Evolutionary conservation across 1,140 invertebrate genomes (phyloP).

Genomic region (Parapsyche elsis): DNA sequence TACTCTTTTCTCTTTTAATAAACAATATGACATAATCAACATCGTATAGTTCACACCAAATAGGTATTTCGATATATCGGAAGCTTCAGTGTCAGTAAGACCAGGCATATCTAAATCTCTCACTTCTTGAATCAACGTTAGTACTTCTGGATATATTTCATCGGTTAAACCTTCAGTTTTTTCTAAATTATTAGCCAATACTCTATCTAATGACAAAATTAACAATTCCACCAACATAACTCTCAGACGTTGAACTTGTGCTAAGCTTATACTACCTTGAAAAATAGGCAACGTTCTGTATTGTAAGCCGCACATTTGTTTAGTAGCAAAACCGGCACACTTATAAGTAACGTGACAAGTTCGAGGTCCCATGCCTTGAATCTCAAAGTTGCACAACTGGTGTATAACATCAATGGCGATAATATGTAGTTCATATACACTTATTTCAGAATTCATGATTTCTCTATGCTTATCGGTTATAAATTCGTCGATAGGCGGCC

Average conservation of each 20-base stretch:
- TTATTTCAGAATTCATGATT: constrained; percentile 68
- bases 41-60: constrained; percentile 72
- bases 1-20: constrained; percentile 69
- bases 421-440: constrained; percentile 69
- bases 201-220: constrained; percentile 61
- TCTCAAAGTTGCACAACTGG: constrained; percentile 69
- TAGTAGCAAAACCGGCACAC: constrained; percentile 71
- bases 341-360: constrained; percentile 71
- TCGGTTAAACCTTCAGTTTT: not conserved
- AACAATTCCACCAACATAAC: constrained; percentile 70
- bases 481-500: constrained; percentile 68
- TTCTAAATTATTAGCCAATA: not conserved
- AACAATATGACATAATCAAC: constrained; percentile 70
- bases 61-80: constrained; percentile 70
- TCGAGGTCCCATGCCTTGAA: constrained; percentile 63
- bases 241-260: constrained; percentile 67
- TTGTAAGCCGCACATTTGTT: constrained; percentile 71
- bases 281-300: constrained; percentile 64
- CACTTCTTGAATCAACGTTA: constrained; percentile 9
- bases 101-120: not conserved
- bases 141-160: constrained; percentile 15
- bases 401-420: constrained; percentile 71
- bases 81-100: constrained; percentile 57
- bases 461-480: constrained; percentile 67
- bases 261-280: constrained; percentile 54